Evolutionary conservation across 2,888 invertebrate species (phyloP).

Genomic region (Philaethria dido): DNA sequence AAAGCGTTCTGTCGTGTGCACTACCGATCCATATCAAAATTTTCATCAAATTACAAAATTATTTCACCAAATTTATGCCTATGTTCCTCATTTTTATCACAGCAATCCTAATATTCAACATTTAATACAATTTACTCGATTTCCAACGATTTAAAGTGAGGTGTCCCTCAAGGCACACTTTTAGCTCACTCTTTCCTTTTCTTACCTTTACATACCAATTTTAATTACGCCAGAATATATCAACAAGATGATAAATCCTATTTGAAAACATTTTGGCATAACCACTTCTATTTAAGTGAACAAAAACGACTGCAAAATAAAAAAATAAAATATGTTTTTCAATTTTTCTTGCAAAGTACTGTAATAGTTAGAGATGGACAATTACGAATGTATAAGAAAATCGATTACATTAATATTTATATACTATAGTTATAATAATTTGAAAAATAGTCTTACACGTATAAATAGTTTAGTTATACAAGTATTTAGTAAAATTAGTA

Average conservation of each 20-base stretch:
- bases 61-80: constrained; percentile 53
- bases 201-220: constrained; percentile 4
- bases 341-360: not conserved
- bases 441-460: constrained; percentile 11
- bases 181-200: constrained; percentile 57
- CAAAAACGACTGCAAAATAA: not conserved
- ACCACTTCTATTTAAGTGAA: not conserved
- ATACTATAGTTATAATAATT: constrained; percentile 12
- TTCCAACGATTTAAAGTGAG: constrained; percentile 42
- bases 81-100: constrained; percentile 64
- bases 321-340: not conserved
- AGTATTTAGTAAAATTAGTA: constrained; percentile 3
- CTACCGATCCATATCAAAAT: constrained; percentile 49
- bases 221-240: not conserved
- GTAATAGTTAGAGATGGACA: not conserved
- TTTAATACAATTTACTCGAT: constrained; percentile 48
- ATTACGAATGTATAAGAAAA: constrained; percentile 14
- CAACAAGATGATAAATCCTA: not conserved
- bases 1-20: constrained; percentile 61
- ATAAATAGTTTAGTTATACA: not conserved
- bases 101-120: constrained; percentile 62
- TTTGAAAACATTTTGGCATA: not conserved
- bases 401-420: constrained; percentile 12
- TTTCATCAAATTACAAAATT: constrained; percentile 51
- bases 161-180: constrained; percentile 71